Evolutionary conservation across 2,888 invertebrate genomes (phyloP), one percentile per base, ranked within the genome.

Genomic region (Thymelicus lineola): DNA sequence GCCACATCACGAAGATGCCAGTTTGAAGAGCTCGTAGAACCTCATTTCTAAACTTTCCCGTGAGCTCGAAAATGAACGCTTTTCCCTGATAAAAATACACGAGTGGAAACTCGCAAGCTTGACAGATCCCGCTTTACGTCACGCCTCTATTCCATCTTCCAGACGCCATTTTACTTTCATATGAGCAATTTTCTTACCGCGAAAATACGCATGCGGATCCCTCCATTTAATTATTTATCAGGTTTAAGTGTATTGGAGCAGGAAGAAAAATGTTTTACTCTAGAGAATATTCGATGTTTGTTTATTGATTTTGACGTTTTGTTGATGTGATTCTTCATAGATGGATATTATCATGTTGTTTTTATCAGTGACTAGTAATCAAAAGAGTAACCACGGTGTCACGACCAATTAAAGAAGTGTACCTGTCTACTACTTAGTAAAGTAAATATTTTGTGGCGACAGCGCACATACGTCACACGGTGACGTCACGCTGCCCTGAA

Each of bases 151-250:
- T 57, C n/a, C 64, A 50, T 64, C 55, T 45, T 55, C 42, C 20
- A 20, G 64, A 38, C 50, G 53, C 63, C 50, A 65, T 66, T 66
- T 66, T 66, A 65, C 65, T 65, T 65, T 65, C 65, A 57, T 57
- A 65, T 57, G 20, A 65, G 65, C 65, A 65, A 65, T 65, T 65
- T 57, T 46, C 65, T 65, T 65, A 65, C 55, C 57, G 42, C 35
- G 42, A 57, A 65, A 65, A 64, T 64, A 55, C 46, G 42, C 20
- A 55, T 12, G n/a, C 17, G 55, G 57, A 57, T 45, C 57, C 65
- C 10, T 57, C 57, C 65, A 35, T 65, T 65, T 65, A 65, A 65
- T 57, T 65, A 65, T 65, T 65, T 65, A 65, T 57, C 55, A 15
- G 45, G 35, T 57, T 65, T 55, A 42, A 57, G 65, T 45, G 20